A percentile compares a stretch with the other conserved stretches of the same genome.
Conservation (phyloP, 1,140 invertebrate genomes). For the Drosophila seguyi region DNA sequence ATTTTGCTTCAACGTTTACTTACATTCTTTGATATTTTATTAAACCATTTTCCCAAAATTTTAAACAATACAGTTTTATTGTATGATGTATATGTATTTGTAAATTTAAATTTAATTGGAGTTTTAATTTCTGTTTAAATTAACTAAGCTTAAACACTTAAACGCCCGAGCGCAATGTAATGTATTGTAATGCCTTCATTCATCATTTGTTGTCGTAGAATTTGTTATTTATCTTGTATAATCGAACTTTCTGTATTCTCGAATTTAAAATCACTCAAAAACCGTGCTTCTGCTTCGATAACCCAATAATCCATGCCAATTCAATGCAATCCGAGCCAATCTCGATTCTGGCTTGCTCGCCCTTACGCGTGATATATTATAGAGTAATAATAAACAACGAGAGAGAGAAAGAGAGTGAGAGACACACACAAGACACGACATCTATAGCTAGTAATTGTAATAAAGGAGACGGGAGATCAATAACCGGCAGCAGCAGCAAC, state of each 20-base stretch:
- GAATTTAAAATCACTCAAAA: slow-evolving; percentile 81
- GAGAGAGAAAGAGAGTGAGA: slow-evolving; percentile 47
- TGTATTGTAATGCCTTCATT: slow-evolving; percentile 50
- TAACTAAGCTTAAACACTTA: slow-evolving; percentile 81
- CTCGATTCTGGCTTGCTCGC: slow-evolving; percentile 36
- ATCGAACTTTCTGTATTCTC: slow-evolving; percentile 54
- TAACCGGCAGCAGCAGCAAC: slow-evolving; percentile 61
- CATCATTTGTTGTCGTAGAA: slow-evolving; percentile 17
- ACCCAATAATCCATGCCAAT: slow-evolving; percentile 19
- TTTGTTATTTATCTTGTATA: slow-evolving; percentile 36
- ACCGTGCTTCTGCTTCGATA: slow-evolving; percentile 68
- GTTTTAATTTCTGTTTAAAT: slow-evolving; percentile 77
- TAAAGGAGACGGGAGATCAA: slow-evolving; percentile 80
- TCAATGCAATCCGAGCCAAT: slow-evolving; percentile 25
- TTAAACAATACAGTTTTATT: background rate
- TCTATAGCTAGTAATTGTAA: slow-evolving; percentile 77
- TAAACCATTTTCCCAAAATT: background rate
- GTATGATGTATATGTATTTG: slow-evolving; percentile 63
- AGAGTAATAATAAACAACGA: slow-evolving; percentile 65
- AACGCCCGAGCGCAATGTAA: slow-evolving; percentile 64
- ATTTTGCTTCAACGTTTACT: background rate
- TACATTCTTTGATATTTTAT: background rate
- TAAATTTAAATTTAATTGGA: slow-evolving; percentile 82
- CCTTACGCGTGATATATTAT: slow-evolving; percentile 39
- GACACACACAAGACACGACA: slow-evolving; percentile 66